These are phyloP conservation scores for Brienomyrus brachyistius DNA, from an alignment of 2,113 vertebrate genomes.

Conservation along the genomic window DNA sequence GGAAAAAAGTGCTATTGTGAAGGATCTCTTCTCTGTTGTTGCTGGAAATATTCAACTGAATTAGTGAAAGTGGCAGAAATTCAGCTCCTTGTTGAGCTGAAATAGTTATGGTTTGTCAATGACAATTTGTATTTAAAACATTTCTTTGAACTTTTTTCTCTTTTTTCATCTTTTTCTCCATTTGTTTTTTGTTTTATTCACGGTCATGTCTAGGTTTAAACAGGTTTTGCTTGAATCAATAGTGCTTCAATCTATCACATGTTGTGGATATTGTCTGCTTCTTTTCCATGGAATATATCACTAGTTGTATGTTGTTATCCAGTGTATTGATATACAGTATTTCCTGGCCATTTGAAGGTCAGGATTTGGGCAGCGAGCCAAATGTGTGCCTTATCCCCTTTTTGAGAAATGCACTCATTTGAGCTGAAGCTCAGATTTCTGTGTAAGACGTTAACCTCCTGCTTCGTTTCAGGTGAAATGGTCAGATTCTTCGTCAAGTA, in stretches of 20 bases:
- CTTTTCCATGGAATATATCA: background rate
- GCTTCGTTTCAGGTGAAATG: conserved; percentile 74
- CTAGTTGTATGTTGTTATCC: background rate
- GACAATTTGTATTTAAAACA: background rate
- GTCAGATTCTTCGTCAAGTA: conserved; percentile 78
- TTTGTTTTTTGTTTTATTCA: background rate
- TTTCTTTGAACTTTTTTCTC: background rate
- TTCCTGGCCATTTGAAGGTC: background rate
- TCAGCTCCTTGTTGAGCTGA: background rate
- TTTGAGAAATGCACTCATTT: background rate
- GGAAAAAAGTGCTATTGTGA: background rate
- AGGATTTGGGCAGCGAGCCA: background rate
- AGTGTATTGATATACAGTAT: background rate
- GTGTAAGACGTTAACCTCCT: background rate
- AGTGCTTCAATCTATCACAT: background rate
- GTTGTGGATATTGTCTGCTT: background rate
- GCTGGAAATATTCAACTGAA: background rate
- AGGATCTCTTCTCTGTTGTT: background rate
- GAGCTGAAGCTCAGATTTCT: background rate
- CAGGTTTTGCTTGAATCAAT: background rate
- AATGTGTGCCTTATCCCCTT: background rate
- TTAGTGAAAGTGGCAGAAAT: background rate
- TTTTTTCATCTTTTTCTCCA: background rate
- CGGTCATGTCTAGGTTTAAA: background rate
- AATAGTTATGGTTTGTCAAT: background rate